phyloP scores from a whole-genome alignment of 1,140 invertebrate genomes.

The Eufriesea mexicana region DNA sequence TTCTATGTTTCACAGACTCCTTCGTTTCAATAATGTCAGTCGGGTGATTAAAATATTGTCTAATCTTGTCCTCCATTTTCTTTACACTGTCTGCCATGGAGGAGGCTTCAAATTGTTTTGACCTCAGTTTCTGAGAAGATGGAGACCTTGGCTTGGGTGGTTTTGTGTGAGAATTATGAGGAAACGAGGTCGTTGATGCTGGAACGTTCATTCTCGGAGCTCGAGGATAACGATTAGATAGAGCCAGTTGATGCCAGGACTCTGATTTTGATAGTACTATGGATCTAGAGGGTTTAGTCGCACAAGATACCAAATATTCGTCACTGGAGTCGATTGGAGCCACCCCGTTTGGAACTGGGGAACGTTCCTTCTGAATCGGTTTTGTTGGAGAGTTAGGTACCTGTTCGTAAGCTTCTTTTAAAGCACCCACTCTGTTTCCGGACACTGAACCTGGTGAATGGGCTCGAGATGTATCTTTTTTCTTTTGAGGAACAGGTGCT shows the following conservation, averaged over 20 bases:
- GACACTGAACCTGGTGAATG: constrained; percentile 46
- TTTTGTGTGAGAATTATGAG: constrained; percentile 71
- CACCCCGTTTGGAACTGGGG: constrained; percentile 59
- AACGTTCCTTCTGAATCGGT: constrained; percentile 53
- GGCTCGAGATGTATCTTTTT: constrained; percentile 29
- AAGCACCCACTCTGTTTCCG: constrained; percentile 53
- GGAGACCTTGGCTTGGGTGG: constrained; percentile 88
- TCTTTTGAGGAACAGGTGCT: constrained; percentile 16
- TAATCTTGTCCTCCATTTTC: constrained; percentile 90
- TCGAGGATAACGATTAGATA: constrained; percentile 73
- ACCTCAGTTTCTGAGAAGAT: constrained; percentile 85
- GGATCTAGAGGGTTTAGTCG: constrained; percentile 73
- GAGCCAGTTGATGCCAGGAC: constrained; percentile 88
- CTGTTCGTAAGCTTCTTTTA: constrained; percentile 59
- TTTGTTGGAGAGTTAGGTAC: constrained; percentile 7
- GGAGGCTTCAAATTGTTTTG: constrained; percentile 90
- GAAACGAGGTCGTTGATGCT: neutral
- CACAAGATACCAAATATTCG: constrained; percentile 77
- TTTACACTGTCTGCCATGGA: constrained; percentile 87
- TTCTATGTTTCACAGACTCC: constrained; percentile 55
- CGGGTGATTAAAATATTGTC: constrained; percentile 87
- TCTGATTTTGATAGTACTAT: constrained; percentile 88
- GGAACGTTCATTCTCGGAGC: neutral
- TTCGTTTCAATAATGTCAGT: constrained; percentile 53
- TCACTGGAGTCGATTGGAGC: constrained; percentile 76